Base-by-base conservation (phyloP, 2,888 invertebrate genomes). In the Acrobasis suavella region DNA sequence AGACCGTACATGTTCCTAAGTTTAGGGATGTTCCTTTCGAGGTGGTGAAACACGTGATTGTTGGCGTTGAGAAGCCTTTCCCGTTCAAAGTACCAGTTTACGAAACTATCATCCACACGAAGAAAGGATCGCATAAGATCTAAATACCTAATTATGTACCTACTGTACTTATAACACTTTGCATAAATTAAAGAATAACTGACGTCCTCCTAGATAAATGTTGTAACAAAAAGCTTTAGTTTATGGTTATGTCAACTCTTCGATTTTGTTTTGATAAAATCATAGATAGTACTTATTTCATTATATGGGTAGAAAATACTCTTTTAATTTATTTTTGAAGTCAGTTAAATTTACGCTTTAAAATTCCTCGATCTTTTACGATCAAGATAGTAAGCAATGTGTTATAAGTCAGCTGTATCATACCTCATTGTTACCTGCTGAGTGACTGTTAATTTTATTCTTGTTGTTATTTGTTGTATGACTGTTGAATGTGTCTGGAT, bases 11-110 rank as follows among this genome's bases (percentile, higher is more conserved):
- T 42, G 94, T 95, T 39, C 95, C 95, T 0, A 94, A 94, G 63
- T 93, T 95, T 65, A 95, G 95, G 73, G 94, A 95, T 0, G 94
- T 95, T 5, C 95, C 95, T 1, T 94, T 95, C 22, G 94, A 94
- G 62, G 95, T 96, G 0, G 92, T 95, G 51, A 95, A 95, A 69
- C 95, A 95, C 73, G 83, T 95, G 12, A 93, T 94, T 6, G 94
- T 95, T n/a, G 94, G 94, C 0, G 94, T 95, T 0, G 94, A 94
- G 58, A 95, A 95, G 69, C 95, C 95, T 0, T 91, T 95, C 50
- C 95, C 95, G 0, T 94, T 95, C 66, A 95, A 95, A 76, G 95
- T 95, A 38, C 95, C 95, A 0, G 94, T 95, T 2, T 94, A 95
- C 78, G 95, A 95, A 83, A 94, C 95, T 50, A 94, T 96, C 64